Evolutionary conservation across 2,113 vertebrate species (phyloP).

Genomic region (Isichthys henryi): DNA sequence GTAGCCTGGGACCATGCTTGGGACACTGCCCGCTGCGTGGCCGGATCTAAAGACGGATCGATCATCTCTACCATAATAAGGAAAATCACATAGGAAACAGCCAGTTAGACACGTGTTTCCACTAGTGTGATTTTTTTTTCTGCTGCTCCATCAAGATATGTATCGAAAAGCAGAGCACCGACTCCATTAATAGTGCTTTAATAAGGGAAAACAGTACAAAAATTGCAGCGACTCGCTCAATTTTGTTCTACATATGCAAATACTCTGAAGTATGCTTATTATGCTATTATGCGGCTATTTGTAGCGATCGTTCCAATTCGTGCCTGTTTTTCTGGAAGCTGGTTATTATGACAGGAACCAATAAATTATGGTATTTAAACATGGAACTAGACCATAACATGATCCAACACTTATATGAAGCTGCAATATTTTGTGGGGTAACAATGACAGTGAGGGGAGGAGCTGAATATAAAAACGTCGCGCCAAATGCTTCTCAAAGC

Average conservation of each 20-base stretch:
- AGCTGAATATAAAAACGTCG: not conserved
- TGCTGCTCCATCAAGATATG: not conserved
- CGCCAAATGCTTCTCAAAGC: not conserved
- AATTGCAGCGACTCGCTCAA: not conserved
- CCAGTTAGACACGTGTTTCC: slow-evolving; percentile 15
- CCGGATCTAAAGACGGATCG: not conserved
- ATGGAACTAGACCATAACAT: not conserved
- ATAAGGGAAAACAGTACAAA: not conserved
- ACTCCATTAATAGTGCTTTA: not conserved
- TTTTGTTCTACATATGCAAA: not conserved
- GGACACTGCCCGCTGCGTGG: not conserved
- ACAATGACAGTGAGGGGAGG: not conserved
- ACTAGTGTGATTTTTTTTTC: slow-evolving; percentile 13
- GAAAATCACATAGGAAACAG: slow-evolving; percentile 15
- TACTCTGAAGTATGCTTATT: not conserved
- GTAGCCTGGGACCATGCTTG: not conserved
- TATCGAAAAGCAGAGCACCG: not conserved
- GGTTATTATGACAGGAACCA: not conserved
- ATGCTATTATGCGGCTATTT: not conserved
- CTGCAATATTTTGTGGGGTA: not conserved
- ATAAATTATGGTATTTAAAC: not conserved
- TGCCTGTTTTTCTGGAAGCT: not conserved
- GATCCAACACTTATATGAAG: not conserved
- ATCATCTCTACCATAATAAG: not conserved
- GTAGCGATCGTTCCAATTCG: not conserved